Conservation (phyloP, 2,888 invertebrate genomes). For the Chirona hameri region DNA sequence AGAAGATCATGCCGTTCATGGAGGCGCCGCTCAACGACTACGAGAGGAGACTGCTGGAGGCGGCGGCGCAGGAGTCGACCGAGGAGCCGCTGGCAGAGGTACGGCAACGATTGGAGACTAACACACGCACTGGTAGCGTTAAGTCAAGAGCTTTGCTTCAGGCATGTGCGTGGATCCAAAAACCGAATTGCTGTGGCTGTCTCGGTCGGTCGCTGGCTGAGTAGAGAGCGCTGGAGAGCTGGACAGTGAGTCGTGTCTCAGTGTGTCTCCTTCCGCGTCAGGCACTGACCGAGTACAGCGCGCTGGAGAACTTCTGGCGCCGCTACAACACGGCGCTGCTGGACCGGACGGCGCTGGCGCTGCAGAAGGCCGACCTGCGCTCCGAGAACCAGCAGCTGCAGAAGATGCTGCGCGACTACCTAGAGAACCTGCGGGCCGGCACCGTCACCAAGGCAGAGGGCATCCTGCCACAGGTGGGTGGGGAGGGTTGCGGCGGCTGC, state of each 20-base stretch:
- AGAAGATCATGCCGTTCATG: slow-evolving; percentile 48
- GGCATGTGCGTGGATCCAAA: too few species aligned
- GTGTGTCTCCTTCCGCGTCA: background rate
- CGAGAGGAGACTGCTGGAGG: slow-evolving; percentile 1
- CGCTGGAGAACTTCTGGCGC: slow-evolving; percentile 65
- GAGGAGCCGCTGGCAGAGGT: slow-evolving; percentile 3
- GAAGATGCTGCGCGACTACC: slow-evolving; percentile 2
- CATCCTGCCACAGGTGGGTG: background rate
- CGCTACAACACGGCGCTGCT: slow-evolving; percentile 57
- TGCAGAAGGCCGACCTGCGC: slow-evolving; percentile 48
- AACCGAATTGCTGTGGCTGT: too few species aligned
- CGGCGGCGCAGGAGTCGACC: background rate
- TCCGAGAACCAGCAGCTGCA: slow-evolving; percentile 60
- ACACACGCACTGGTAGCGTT: too few species aligned
- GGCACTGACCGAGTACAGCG: background rate
- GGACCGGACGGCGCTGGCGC: slow-evolving; percentile 53
- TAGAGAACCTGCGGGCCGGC: slow-evolving; percentile 10
- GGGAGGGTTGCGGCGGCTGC: too few species aligned
- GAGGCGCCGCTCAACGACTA: background rate
- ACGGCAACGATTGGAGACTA: too few species aligned
- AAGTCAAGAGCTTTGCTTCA: too few species aligned
- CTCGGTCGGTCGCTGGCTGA: too few species aligned
- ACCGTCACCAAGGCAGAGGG: background rate
- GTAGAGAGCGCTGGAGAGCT: too few species aligned
- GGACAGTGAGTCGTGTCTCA: too few species aligned